These are phyloP conservation scores for Helleia helle DNA, from an alignment of 2,888 invertebrate species.

Conservation along the genomic window DNA sequence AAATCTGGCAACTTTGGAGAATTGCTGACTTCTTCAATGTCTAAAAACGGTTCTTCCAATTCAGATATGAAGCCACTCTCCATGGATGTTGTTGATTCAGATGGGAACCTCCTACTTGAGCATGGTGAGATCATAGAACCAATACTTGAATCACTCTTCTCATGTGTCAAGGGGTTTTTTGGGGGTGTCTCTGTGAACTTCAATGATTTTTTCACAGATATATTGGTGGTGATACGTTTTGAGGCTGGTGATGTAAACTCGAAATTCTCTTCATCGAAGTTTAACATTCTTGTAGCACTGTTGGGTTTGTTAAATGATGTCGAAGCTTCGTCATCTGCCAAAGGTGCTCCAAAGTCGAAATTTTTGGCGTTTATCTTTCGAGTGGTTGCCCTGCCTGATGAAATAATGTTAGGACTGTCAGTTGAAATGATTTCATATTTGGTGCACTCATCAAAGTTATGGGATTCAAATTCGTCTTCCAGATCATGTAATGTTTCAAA, in stretches of 20 bases:
- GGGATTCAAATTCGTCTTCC: slow-evolving; percentile 57
- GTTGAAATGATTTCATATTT: slow-evolving; percentile 69
- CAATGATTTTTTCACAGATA: slow-evolving; percentile 52
- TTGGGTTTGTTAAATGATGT: slow-evolving; percentile 55
- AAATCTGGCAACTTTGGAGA: slow-evolving; percentile 58
- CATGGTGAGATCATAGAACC: slow-evolving; percentile 43
- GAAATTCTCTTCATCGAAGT: slow-evolving; percentile 55
- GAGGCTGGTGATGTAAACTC: slow-evolving; percentile 56
- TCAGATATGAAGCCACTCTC: slow-evolving; percentile 66
- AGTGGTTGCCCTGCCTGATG: slow-evolving; percentile 40
- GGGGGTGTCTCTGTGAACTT: slow-evolving; percentile 53
- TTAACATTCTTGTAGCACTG: slow-evolving; percentile 48
- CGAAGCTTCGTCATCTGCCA: slow-evolving; percentile 50
- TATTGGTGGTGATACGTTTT: slow-evolving; percentile 26
- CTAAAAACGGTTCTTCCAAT: slow-evolving; percentile 54
- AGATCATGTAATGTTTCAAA: slow-evolving; percentile 55
- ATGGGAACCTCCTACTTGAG: slow-evolving; percentile 39
- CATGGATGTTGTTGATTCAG: slow-evolving; percentile 53
- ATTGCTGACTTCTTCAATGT: slow-evolving; percentile 48
- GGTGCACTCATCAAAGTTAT: slow-evolving; percentile 55
- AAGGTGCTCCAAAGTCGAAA: slow-evolving; percentile 59
- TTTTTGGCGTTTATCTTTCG: slow-evolving; percentile 47
- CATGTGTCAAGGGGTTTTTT: slow-evolving; percentile 36
- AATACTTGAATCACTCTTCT: slow-evolving; percentile 47
- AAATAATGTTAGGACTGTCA: slow-evolving; percentile 62